Conservation (phyloP, 2,113 vertebrate genomes). For the Bettongia penicillata region DNA sequence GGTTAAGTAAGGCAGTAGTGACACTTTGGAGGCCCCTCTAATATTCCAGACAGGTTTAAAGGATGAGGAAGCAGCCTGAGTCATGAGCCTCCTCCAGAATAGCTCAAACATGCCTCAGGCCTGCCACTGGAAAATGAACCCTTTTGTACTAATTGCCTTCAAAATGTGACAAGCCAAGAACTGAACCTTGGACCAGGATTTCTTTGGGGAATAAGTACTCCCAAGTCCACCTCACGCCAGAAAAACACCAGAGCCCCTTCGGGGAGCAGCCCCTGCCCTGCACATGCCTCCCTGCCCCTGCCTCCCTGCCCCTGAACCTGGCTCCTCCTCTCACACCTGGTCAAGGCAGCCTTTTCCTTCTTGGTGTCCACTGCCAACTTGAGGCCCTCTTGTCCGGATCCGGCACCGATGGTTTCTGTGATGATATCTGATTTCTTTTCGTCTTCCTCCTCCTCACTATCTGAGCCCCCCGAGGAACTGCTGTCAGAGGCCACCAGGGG, state of each 20-base stretch:
- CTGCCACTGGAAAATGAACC: too few species aligned
- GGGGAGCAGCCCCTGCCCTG: accelerated
- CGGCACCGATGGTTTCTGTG: conserved; percentile 78
- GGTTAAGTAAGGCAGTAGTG: background rate
- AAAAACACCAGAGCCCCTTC: background rate
- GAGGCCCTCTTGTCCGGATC: conserved; percentile 81
- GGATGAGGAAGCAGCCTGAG: too few species aligned
- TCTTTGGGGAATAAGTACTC: background rate
- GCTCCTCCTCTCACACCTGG: conserved; percentile 83
- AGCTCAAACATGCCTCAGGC: too few species aligned
- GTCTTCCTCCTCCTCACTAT: conserved; percentile 84
- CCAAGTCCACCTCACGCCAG: background rate
- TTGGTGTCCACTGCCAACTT: conserved; percentile 81
- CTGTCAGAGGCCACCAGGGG: conserved; percentile 88
- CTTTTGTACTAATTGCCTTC: background rate
- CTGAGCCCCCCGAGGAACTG: conserved; percentile 90
- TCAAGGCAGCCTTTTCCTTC: conserved; percentile 84
- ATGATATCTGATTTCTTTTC: conserved; percentile 78
- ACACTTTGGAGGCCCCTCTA: too few species aligned
- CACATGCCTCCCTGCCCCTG: accelerated
- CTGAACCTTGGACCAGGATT: background rate
- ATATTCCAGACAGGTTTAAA: too few species aligned
- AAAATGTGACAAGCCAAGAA: background rate
- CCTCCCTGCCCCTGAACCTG: accelerated
- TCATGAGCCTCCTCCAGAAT: background rate